phyloP scores from a whole-genome alignment of 2,113 vertebrate genomes.

The Eretmochelys imbricata region DNA sequence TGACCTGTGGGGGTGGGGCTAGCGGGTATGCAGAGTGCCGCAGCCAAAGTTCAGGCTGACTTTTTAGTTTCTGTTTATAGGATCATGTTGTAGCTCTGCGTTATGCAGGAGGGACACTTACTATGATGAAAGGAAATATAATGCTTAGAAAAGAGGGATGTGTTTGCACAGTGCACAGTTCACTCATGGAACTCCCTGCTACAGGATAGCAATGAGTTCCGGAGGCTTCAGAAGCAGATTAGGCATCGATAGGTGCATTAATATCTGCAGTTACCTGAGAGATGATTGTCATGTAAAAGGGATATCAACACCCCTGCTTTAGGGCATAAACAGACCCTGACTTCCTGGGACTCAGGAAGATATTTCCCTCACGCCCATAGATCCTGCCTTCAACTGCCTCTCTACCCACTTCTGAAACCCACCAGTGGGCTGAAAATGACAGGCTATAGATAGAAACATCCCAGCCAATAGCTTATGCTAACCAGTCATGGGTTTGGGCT shows the following conservation, averaged over 20 bases:
- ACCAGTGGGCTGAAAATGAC: fast-evolving
- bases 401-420: not conserved
- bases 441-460: not conserved
- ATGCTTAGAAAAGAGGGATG: not conserved
- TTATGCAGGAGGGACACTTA: not conserved
- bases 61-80: not conserved
- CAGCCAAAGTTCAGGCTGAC: not conserved
- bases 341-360: not conserved
- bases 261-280: not conserved
- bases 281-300: not conserved
- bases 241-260: not conserved
- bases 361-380: fast-evolving
- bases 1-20: not conserved
- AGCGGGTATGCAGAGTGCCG: not conserved
- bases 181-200: fast-evolving
- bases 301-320: not conserved
- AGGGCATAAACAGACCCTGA: fast-evolving
- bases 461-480: not conserved
- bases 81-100: not conserved
- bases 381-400: not conserved
- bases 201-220: not conserved
- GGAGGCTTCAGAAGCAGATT: not conserved
- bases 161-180: not conserved
- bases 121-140: not conserved
- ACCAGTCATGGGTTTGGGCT: not conserved